Conservation (phyloP, 2,113 vertebrate genomes). For the Phoxinus phoxinus region DNA sequence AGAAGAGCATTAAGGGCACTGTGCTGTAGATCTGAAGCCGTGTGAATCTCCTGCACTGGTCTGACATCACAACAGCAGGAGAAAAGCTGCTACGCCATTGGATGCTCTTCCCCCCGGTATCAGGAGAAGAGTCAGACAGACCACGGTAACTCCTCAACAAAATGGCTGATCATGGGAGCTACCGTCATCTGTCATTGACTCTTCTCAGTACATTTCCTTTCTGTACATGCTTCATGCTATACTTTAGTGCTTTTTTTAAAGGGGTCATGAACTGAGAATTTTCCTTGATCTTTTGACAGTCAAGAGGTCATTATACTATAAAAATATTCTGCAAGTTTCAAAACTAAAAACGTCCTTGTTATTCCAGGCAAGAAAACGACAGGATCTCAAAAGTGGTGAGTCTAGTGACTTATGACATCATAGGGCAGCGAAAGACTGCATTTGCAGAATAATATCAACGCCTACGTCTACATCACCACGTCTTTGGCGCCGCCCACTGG, state of each 20-base stretch:
- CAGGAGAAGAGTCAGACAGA: constrained; percentile 71
- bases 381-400: too few relatives aligned
- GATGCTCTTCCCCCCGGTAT: constrained; percentile 36
- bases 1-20: constrained; percentile 48
- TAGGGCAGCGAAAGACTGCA: too few relatives aligned
- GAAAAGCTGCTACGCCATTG: constrained; percentile 53
- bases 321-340: too few relatives aligned
- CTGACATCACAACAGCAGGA: constrained; percentile 36
- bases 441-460: too few relatives aligned
- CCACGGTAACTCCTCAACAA: constrained; percentile 66
- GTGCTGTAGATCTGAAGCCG: constrained; percentile 53
- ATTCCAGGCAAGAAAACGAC: too few relatives aligned
- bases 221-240: background rate
- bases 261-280: too few relatives aligned
- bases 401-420: too few relatives aligned
- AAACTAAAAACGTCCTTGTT: too few relatives aligned
- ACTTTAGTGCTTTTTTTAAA: background rate
- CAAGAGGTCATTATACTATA: too few relatives aligned
- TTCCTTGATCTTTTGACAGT: too few relatives aligned
- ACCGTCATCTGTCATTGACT: constrained; percentile 69
- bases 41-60: constrained; percentile 61
- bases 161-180: constrained; percentile 58
- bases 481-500: too few relatives aligned
- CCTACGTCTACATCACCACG: too few relatives aligned
- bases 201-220: constrained; percentile 59